A percentile compares a stretch with the other conserved stretches of the same genome.
phyloP scores from a whole-genome alignment of 2,797 vertebrate species.

The Cephalopachus bancanus region DNA sequence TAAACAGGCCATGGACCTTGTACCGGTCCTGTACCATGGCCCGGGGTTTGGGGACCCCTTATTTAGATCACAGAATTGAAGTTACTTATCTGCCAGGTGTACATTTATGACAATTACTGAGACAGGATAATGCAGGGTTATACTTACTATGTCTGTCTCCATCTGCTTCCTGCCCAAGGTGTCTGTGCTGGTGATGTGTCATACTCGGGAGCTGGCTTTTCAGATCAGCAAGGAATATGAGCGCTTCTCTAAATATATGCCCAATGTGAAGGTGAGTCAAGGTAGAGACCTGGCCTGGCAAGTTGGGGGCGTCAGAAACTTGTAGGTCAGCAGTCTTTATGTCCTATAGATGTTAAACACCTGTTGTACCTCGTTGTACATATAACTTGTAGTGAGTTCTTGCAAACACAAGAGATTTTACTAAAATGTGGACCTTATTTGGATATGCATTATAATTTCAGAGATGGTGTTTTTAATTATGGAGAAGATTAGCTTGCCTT shows the following conservation, averaged over 20 bases:
- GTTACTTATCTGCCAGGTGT: neutral
- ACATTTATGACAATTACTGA: neutral
- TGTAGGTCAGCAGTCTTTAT: neutral
- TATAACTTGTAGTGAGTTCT: neutral
- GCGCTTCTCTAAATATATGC: constrained; percentile 93
- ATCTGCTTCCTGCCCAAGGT: constrained; percentile 83
- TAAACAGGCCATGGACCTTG: no score
- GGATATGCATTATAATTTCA: neutral
- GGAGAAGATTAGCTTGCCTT: neutral
- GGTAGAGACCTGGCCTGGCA: neutral
- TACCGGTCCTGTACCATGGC: no score
- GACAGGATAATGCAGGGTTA: neutral
- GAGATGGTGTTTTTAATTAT: neutral
- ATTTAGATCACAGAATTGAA: neutral
- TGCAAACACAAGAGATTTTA: neutral
- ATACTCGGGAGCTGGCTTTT: constrained; percentile 92
- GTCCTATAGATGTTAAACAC: neutral
- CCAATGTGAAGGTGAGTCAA: constrained; percentile 90
- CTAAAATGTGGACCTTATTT: neutral
- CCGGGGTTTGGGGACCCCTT: no score
- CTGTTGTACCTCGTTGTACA: neutral
- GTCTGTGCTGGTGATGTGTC: constrained; percentile 93
- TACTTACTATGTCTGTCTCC: neutral
- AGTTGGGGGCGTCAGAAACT: neutral
- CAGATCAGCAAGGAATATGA: constrained; percentile 94